phyloP scores from a whole-genome alignment of 2,888 invertebrate species.

The Lampropteryx suffumata region DNA sequence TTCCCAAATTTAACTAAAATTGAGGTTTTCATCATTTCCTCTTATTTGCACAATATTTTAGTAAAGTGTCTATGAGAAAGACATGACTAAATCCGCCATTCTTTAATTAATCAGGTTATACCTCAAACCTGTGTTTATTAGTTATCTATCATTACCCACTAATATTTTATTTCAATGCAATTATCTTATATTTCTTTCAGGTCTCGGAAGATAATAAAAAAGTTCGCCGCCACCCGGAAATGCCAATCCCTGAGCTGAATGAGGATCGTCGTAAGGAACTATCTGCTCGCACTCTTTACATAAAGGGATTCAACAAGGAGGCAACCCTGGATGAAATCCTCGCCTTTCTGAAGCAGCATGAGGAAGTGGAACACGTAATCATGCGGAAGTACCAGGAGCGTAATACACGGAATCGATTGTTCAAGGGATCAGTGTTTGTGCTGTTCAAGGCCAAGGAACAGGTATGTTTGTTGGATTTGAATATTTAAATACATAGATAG shows the following conservation, averaged over 20 bases:
- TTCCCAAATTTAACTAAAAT: too few species aligned
- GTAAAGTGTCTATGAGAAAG: too few species aligned
- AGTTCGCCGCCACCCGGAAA: slow-evolving; percentile 87
- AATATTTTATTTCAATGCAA: too few species aligned
- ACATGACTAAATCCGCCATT: too few species aligned
- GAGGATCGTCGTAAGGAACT: slow-evolving; percentile 92
- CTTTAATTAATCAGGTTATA: too few species aligned
- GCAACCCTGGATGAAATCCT: slow-evolving; percentile 87
- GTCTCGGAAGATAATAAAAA: slow-evolving; percentile 87
- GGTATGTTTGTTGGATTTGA: slow-evolving; percentile 42
- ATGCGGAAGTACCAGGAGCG: slow-evolving; percentile 85
- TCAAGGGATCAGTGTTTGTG: slow-evolving; percentile 96
- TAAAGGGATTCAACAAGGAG: slow-evolving; percentile 92
- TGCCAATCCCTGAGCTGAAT: slow-evolving; percentile 92
- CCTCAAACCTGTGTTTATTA: too few species aligned
- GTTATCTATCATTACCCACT: too few species aligned
- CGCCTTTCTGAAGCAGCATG: slow-evolving; percentile 87
- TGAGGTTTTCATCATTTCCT: too few species aligned
- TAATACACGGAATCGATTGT: slow-evolving; percentile 84
- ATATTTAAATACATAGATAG: too few species aligned
- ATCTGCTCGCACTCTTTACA: slow-evolving; percentile 90
- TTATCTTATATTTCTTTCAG: too few species aligned
- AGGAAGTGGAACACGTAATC: slow-evolving; percentile 86
- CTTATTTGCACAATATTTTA: too few species aligned
- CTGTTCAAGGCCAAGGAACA: slow-evolving; percentile 92